Evolutionary conservation across 1,140 invertebrate genomes (phyloP), one percentile per base, ranked within the genome.

Genomic region (Caenorhabditis brenneri): DNA sequence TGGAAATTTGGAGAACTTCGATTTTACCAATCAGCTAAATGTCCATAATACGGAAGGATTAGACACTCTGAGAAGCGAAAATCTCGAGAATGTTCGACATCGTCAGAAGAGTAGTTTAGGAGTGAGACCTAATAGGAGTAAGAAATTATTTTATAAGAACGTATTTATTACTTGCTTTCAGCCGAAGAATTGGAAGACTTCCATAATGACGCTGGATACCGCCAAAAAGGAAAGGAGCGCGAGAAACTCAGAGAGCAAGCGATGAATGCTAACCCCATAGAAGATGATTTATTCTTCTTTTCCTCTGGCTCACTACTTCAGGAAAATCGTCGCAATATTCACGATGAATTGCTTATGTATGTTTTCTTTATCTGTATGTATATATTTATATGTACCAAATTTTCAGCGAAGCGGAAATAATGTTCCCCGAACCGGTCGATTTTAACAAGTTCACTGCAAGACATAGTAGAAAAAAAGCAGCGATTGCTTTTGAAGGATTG

Each of bases 91-190:
- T 24, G 65, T 27, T 22, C 19, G 65, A 27, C 36, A 42, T 2
- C 19, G 33, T 36, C 65, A 74, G n/a, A 74, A 74, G 24, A 74
- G 65, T 31, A 74, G 65, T 46, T 27, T 74, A 10, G 65, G 58
- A 15, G 15, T 65, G 2, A 7, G 16, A 65, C 2, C 3, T 36
- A 7, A 4, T 0, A 36, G 31, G 19, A 65, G 29, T 65, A n/a
- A 36, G 29, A 27, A 27, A 36, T 33, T 0, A 33, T 33, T 3
- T 29, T 36, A 15, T 5, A 33, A 33, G 15, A 33, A 0, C 15
- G n/a, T 7, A 36, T 19, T 36, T 33, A 27, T n/a, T 65, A 5
- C 24, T 33, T 65, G 22, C 46, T 74, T 65, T 74, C 65, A 74
- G 65, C 65, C 0, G 65, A 74, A 2, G 36, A 74, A 10, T 46